Base-by-base conservation (phyloP, 2,797 vertebrate species). In the Myotis findleyi region DNA sequence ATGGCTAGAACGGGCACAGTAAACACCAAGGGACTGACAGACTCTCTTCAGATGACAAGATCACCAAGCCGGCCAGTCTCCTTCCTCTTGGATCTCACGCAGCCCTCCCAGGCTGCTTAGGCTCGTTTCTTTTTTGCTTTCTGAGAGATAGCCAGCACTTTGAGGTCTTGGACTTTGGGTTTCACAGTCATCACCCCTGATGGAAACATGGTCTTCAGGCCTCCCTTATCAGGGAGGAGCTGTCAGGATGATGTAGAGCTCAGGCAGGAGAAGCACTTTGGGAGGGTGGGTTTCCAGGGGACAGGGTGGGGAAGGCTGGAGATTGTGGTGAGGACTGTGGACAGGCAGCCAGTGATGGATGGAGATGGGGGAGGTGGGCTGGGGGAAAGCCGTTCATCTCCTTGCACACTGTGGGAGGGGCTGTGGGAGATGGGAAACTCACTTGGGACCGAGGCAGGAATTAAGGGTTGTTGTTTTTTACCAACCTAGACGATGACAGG, bases 241-340 rank as follows among this genome's bases (percentile, higher is more conserved):
- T 87, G 17, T 81, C 93, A 57, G 85, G 73, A 80, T 20, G 87
- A 80, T 93, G 81, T 62, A 92, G 94, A 91, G 64, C 71, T 77
- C 11, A 0, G 14, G 20, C 8, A 23, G 73, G 77, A 72, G 83
- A 20, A 47, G 38, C 4, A 0, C 10, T 68, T 16, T 6, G 5
- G 49, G 80, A 66, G n/a, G n/a, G 41, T 36, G 55, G 17, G 57
- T 33, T 18, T 9, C 64, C 2, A 51, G 81, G 73, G 69, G n/a
- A 91, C 3, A n/a, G 23, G 30, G 51, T 18, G 16, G 66, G 71
- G 38, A 53, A 90, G 53, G 84, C 53, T 51, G 77, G 36, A 25
- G 51, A 64, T 49, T 71, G 47, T 33, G 25, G 23, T 0, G 51
- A 57, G 88, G 57, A 68, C 71, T 80, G 47, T 44, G n/a, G 14